These are phyloP conservation scores for Cryptocephalus moraei DNA, from an alignment of 2,888 invertebrate genomes.

Conservation along the genomic window DNA sequence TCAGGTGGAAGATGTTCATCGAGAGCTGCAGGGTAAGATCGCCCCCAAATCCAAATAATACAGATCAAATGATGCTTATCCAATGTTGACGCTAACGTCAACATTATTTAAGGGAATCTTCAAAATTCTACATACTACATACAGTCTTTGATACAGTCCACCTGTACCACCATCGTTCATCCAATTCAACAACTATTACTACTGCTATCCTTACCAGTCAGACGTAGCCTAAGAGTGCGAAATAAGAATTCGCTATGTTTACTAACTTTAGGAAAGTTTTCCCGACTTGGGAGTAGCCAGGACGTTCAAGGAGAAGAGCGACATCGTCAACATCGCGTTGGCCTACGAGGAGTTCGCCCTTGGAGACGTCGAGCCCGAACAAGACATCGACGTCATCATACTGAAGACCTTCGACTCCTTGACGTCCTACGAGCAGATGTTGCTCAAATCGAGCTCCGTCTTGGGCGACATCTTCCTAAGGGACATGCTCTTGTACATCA, in stretches of 20 bases:
- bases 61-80: neutral
- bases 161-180: too few species aligned
- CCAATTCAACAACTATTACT: too few species aligned
- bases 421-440: slow-evolving; percentile 51
- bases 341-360: slow-evolving; percentile 41
- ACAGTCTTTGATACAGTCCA: too few species aligned
- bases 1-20: slow-evolving; percentile 40
- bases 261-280: slow-evolving; percentile 20
- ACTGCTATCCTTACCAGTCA: too few species aligned
- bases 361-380: slow-evolving; percentile 44
- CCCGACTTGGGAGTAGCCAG: slow-evolving; percentile 17
- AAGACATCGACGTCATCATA: slow-evolving; percentile 50
- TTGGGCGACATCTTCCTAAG: slow-evolving; percentile 53
- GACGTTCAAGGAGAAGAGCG: slow-evolving; percentile 11
- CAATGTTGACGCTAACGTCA: too few species aligned
- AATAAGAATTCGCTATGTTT: neutral
- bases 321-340: slow-evolving; percentile 40
- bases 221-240: neutral
- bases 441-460: slow-evolving; percentile 54
- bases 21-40: slow-evolving; percentile 35
- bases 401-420: slow-evolving; percentile 55
- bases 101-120: too few species aligned
- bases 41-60: neutral
- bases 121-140: too few species aligned
- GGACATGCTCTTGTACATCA: slow-evolving; percentile 46